Evolutionary conservation across 53 echinoderm and acorn worm genomes (phyloP), one percentile per base, ranked within the genome.

Genomic region (Pentamera pediparva): DNA sequence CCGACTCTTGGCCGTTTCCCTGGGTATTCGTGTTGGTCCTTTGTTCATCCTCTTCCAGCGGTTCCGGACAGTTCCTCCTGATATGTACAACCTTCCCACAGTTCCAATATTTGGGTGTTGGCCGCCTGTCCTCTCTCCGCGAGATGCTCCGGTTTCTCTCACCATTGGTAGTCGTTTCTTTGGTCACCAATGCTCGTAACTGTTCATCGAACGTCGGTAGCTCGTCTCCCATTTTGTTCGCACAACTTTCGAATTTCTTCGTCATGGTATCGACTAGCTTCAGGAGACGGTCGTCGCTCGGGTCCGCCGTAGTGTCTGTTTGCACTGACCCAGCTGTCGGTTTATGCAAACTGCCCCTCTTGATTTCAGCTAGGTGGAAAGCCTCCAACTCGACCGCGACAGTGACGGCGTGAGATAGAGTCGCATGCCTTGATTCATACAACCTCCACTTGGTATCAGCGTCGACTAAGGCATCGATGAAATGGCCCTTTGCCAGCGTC

Each of bases 391-490:
- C 70, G 17, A 48, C 48, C 17, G 70, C 70, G 28, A 47, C 70
- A 21, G 50, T 51, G 4, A 70, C 70, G 6, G 70, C 70, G 19
- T 70, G 29, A 1, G 70, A 47, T 25, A 40, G 43, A 25, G 27
- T 70, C 13, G 30, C 21, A 5, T 48, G 50, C 50, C 70, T 70
- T 6, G 49, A 70, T 19, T 79, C 72, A 30, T 77, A 61, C 1
- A 84, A 53, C 32, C 62, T 69, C 72, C 61, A 62, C 64, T 58
- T 78, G 3, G 34, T 78, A 15, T 84, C 74, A 5, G 74, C 33
- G 18, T 84, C 84, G 32, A 12, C 22, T 12, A 85, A 34, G 2
- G 79, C 85, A 80, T 85, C 69, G 3, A 85, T 85, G 61, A 85
- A 79, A 59, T 85, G 69, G 35, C 80, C 69, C 26, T 72, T 80